Conservation (phyloP, 2,113 vertebrate species). For the Pachyramphus minor region DNA sequence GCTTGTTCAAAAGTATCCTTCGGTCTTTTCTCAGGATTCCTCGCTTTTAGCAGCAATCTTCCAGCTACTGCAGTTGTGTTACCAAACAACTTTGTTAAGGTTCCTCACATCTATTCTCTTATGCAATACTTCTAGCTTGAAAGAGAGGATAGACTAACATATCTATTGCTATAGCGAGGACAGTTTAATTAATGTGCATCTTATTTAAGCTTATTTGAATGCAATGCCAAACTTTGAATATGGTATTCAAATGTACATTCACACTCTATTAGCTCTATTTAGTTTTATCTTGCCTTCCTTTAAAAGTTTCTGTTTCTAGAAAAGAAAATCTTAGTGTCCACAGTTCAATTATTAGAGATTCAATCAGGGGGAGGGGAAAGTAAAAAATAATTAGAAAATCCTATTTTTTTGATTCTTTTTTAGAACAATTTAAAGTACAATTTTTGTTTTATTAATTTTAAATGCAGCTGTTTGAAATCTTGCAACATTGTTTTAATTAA, state of each 20-base stretch:
- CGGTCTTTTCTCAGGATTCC: not conserved
- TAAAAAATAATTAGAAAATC: not conserved
- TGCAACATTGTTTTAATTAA: conserved; percentile 30
- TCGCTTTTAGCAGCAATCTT: not conserved
- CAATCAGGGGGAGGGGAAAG: fast-evolving
- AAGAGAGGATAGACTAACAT: not conserved
- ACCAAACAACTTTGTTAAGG: not conserved
- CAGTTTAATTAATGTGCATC: not conserved
- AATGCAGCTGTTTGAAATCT: conserved; percentile 19
- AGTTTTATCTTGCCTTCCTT: not conserved
- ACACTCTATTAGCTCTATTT: not conserved
- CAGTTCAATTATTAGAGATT: not conserved
- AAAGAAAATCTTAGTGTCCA: not conserved
- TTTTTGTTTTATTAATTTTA: not conserved
- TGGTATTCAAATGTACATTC: not conserved
- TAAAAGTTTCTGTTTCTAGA: not conserved
- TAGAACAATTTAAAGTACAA: not conserved
- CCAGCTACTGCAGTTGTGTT: not conserved
- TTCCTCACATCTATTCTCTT: not conserved
- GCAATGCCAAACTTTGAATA: not conserved
- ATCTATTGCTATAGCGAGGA: not conserved
- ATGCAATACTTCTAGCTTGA: not conserved
- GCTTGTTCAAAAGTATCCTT: not conserved
- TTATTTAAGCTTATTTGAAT: not conserved
- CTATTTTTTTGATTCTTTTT: not conserved